Evolutionary conservation across 2,113 vertebrate genomes (phyloP).

Genomic region (Microtus oregoni): DNA sequence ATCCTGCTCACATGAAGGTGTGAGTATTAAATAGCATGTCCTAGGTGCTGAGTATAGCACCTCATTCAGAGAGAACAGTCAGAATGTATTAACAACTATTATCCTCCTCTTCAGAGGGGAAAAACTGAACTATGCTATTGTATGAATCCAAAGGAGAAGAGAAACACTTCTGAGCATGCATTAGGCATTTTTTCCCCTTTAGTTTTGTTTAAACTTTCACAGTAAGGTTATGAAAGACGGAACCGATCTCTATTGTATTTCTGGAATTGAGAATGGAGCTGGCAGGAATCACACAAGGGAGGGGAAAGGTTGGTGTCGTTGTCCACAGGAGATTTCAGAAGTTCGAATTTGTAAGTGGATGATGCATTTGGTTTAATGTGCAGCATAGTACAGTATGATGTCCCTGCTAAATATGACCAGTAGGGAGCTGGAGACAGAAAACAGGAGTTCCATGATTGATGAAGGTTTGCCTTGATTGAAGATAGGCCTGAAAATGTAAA

Average conservation of each 20-base stretch:
- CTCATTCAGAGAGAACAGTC: not conserved
- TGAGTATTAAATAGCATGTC: not conserved
- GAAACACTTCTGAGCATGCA: not conserved
- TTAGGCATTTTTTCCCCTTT: not conserved
- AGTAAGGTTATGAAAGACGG: not conserved
- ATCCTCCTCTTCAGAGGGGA: not conserved
- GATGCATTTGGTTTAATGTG: not conserved
- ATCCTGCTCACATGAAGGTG: not conserved
- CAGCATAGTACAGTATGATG: not conserved
- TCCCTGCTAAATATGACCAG: not conserved
- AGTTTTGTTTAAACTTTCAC: not conserved
- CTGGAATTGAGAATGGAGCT: not conserved
- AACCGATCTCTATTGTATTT: not conserved
- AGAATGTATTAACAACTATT: not conserved
- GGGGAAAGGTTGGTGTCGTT: not conserved
- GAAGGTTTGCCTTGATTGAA: conserved; percentile 53
- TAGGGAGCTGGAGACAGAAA: not conserved
- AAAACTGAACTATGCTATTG: not conserved
- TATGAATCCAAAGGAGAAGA: not conserved
- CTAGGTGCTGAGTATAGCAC: not conserved
- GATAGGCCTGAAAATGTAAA: conserved; percentile 59
- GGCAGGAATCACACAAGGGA: not conserved
- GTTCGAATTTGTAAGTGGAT: not conserved
- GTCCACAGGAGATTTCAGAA: not conserved
- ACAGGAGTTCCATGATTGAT: conserved; percentile 38